Base-by-base conservation (phyloP, 1,140 invertebrate genomes). In the Drosophila pandora region DNA sequence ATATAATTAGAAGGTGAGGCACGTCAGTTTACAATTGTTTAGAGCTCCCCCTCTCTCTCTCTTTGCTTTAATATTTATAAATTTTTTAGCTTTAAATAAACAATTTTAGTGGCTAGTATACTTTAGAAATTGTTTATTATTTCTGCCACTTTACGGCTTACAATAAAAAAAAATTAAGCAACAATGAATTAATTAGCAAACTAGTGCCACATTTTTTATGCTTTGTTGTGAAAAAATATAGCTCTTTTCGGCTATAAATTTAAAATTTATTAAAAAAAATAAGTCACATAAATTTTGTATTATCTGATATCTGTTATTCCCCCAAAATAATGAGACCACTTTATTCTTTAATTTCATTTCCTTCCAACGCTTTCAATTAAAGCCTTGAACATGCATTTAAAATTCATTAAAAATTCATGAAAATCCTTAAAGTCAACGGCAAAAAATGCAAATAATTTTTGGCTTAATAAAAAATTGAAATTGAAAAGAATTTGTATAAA, bases 151-250 rank as follows among this genome's bases (percentile, higher is more conserved):
- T 37, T 47, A 28, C 25, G 25, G 34, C 62, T 22, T 45, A 22
- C 10, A 37, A 32, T 30, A 53, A 53, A 75, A 59, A 76, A 68
- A 81, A 78, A 65, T 73, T 49, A 73, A 60, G 56, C 45, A 45
- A 62, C 76, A 58, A 84, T 76, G 81, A 87, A 85, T 85, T 78
- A 85, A 85, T 85, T 85, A 87, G 65, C 81, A 82, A 43, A 61
- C 53, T 50, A 74, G 58, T 60, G 77, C 37, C 54, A 64, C 39
- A 70, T 79, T 80, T 79, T 79, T 75, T 79, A 65, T 30, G 34
- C 22, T 17, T 43, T n/a, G 56, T 43, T 52, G 52, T 54, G 54
- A 69, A 60, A 62, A 74, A 67, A 45, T 68, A 52, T 21, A 17
- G 32, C 9, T 34, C 30, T 63, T 47, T 53, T 54, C 21, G 45